Evolutionary conservation across 2,113 vertebrate species (phyloP).

Genomic region (Etia nguti): DNA sequence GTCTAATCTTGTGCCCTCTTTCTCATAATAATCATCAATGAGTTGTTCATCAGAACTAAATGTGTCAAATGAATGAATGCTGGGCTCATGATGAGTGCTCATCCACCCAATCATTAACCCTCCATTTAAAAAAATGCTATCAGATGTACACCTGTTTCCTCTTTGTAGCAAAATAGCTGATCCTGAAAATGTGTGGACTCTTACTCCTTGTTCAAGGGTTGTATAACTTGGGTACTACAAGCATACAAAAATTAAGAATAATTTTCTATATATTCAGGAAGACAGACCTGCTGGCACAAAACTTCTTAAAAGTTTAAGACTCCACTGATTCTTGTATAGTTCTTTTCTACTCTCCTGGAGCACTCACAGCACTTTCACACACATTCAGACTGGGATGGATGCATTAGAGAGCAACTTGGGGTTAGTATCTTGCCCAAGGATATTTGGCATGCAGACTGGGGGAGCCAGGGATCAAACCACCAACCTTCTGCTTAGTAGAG

Average conservation of each 20-base stretch:
- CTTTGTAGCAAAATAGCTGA: not conserved
- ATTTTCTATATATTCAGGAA: not conserved
- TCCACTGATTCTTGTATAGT: not conserved
- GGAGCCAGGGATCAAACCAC: accelerated
- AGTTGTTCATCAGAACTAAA: not conserved
- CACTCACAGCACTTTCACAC: not conserved
- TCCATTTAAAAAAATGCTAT: not conserved
- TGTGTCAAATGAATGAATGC: accelerated
- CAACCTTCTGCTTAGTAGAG: not conserved
- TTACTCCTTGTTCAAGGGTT: not conserved
- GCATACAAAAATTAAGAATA: not conserved
- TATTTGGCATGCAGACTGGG: not conserved
- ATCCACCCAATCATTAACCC: not conserved
- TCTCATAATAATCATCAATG: not conserved
- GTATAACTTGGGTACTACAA: not conserved
- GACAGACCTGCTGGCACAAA: no score
- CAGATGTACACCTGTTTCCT: not conserved
- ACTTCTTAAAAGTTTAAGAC: not conserved
- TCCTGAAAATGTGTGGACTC: not conserved
- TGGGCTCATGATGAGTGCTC: not conserved
- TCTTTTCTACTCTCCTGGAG: not conserved
- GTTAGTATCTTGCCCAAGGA: not conserved
- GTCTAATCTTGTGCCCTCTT: not conserved
- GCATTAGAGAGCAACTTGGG: not conserved
- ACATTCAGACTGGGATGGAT: not conserved